phyloP scores from a whole-genome alignment of 2,797 vertebrate species.

The Acanthurus leucopareius region DNA sequence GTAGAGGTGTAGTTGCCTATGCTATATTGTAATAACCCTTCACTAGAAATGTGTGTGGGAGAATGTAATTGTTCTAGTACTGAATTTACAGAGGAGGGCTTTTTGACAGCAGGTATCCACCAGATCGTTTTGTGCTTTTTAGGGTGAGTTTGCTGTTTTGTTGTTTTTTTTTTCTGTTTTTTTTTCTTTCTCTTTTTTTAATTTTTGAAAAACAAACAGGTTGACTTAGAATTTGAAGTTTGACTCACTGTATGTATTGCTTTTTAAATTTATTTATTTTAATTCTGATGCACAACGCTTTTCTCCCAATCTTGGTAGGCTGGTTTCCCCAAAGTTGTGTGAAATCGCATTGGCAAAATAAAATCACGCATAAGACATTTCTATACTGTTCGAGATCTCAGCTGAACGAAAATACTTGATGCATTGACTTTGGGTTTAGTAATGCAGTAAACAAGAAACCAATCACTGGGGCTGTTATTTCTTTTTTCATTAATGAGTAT shows the following conservation, averaged over 20 bases:
- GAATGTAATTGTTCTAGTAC: slow-evolving; percentile 83
- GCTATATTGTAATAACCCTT: slow-evolving; percentile 81
- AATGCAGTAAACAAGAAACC: slow-evolving; percentile 84
- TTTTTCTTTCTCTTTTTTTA: slow-evolving; percentile 25
- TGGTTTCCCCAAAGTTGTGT: slow-evolving; percentile 87
- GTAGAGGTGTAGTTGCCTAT: slow-evolving; percentile 82
- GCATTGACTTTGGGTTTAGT: slow-evolving; percentile 85
- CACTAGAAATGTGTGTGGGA: slow-evolving; percentile 83
- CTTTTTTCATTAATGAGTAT: slow-evolving; percentile 81
- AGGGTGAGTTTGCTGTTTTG: slow-evolving; percentile 73
- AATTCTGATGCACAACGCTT: slow-evolving; percentile 83
- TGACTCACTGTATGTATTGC: slow-evolving; percentile 86
- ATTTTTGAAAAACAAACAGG: slow-evolving; percentile 69
- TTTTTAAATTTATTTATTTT: slow-evolving; percentile 87
- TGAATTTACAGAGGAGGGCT: slow-evolving; percentile 71
- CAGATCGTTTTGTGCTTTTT: slow-evolving; percentile 81
- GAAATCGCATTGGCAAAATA: slow-evolving; percentile 85
- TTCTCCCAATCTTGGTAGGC: slow-evolving; percentile 84
- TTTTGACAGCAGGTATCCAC: slow-evolving; percentile 74
- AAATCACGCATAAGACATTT: slow-evolving; percentile 84
- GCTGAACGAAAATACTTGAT: slow-evolving; percentile 84
- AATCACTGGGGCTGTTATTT: slow-evolving; percentile 85
- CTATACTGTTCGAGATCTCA: slow-evolving; percentile 81
- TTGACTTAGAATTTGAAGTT: slow-evolving; percentile 85
- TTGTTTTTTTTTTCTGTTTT: slow-evolving; percentile 21